phyloP scores from a whole-genome alignment of 2,797 vertebrate species.

The Lemur catta region DNA sequence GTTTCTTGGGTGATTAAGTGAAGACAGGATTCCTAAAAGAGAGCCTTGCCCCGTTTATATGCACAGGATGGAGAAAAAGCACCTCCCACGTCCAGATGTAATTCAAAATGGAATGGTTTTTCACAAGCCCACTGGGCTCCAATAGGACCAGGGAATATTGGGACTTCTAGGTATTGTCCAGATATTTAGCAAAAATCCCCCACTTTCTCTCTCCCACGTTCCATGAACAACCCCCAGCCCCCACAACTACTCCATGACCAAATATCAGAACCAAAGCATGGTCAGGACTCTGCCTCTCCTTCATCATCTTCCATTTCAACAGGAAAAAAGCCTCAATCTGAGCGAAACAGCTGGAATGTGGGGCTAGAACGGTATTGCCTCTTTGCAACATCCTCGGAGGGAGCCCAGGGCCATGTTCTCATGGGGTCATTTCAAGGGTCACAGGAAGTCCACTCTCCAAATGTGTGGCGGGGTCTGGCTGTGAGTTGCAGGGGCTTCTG shows the following conservation, averaged over 20 bases:
- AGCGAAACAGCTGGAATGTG: neutral
- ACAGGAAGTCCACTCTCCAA: neutral
- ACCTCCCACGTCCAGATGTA: neutral
- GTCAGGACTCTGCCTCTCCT: neutral
- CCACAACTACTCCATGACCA: neutral
- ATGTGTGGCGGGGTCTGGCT: accelerated
- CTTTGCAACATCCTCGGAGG: too few species aligned
- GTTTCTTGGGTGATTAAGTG: neutral
- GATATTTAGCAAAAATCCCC: neutral
- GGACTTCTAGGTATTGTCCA: neutral
- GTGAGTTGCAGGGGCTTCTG: neutral
- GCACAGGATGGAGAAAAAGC: neutral
- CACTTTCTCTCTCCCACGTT: neutral
- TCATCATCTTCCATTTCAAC: neutral
- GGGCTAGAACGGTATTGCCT: neutral
- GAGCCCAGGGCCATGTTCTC: neutral
- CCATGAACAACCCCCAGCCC: accelerated
- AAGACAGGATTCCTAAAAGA: neutral
- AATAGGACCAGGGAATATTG: neutral
- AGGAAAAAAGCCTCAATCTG: neutral
- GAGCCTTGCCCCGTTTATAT: neutral
- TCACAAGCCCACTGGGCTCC: neutral
- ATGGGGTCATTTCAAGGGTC: neutral
- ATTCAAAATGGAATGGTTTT: neutral
- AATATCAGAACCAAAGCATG: neutral